phyloP scores from a whole-genome alignment of 2,113 vertebrate genomes.

The Lota lota region DNA sequence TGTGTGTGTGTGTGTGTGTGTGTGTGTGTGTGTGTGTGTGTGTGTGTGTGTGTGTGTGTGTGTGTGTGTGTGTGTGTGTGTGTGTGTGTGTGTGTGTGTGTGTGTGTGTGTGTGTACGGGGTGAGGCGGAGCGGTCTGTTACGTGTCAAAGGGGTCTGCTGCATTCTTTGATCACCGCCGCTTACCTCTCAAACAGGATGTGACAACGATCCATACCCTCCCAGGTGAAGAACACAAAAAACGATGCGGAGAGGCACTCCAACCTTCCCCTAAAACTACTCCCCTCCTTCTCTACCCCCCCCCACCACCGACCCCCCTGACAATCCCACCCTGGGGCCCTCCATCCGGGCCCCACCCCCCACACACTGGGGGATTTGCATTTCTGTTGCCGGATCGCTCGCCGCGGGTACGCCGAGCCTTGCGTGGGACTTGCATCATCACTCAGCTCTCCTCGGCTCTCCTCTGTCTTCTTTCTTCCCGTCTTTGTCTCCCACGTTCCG shows the following conservation, averaged over 20 bases:
- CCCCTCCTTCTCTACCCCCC: neutral
- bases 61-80: neutral
- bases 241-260: too few species aligned
- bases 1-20: neutral
- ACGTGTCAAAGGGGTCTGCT: too few species aligned
- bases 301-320: neutral
- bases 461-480: constrained; percentile 30
- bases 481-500: constrained; percentile 58
- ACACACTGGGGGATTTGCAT: constrained; percentile 63
- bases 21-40: neutral
- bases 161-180: constrained; percentile 33
- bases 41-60: neutral
- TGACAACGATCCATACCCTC: constrained; percentile 23
- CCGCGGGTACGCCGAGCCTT: constrained; percentile 63
- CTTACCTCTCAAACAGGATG: constrained; percentile 28
- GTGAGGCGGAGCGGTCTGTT: constrained; percentile 5
- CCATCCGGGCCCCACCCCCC: constrained; percentile 41
- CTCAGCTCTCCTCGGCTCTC: constrained; percentile 39
- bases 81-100: neutral
- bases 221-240: too few species aligned
- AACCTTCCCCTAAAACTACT: neutral
- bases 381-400: constrained; percentile 66
- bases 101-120: too few species aligned
- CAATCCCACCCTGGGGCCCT: neutral
- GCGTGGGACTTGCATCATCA: constrained; percentile 73